phyloP scores from a whole-genome alignment of 2,113 vertebrate species.

The Periophthalmodon schlosseri region DNA sequence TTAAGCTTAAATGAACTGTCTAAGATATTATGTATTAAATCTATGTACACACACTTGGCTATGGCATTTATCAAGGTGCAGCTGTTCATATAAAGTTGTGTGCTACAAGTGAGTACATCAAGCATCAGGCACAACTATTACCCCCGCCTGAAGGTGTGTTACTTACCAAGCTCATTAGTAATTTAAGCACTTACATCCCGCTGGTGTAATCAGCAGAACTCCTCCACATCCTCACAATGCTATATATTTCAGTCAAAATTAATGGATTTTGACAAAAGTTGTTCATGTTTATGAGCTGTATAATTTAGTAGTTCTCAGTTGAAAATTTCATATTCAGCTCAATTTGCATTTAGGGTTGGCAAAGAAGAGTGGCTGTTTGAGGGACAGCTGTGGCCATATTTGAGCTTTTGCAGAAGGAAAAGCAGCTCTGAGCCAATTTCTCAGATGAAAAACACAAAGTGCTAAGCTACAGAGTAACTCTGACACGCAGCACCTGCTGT shows the following conservation, averaged over 20 bases:
- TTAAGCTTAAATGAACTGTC: neutral
- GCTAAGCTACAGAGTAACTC: neutral
- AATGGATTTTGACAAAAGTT: neutral
- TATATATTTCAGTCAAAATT: neutral
- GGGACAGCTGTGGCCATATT: conserved; percentile 8
- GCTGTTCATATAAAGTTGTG: neutral
- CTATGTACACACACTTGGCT: neutral
- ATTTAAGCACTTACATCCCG: neutral
- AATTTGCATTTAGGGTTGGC: conserved; percentile 1
- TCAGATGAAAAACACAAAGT: neutral
- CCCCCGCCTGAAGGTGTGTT: neutral
- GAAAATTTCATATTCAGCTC: neutral
- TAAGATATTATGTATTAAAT: neutral
- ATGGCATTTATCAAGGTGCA: neutral
- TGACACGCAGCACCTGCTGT: neutral
- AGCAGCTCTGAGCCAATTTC: conserved; percentile 5
- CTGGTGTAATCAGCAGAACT: neutral
- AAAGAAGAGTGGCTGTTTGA: neutral
- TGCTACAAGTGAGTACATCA: neutral
- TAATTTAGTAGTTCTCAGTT: neutral
- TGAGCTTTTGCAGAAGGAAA: neutral
- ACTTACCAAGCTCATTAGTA: neutral
- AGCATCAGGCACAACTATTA: neutral
- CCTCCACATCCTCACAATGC: neutral
- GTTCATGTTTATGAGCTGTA: conserved; percentile 6